A percentile compares a stretch with the other conserved stretches of the same genome.
phyloP scores from a whole-genome alignment of 92 coral and sea anemone species.

The Porites evermanni region DNA sequence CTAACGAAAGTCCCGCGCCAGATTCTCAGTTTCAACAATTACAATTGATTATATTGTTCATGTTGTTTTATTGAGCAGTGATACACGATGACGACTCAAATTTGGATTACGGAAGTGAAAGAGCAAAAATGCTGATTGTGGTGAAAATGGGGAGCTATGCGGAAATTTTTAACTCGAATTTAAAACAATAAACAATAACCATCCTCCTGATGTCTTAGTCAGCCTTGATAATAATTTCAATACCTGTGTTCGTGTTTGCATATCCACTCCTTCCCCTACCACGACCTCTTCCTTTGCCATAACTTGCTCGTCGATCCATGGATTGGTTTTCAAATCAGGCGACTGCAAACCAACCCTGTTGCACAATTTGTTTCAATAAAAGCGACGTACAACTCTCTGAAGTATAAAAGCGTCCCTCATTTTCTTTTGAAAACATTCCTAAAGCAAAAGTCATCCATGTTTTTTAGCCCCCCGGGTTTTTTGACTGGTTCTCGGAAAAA shows the following conservation, averaged over 20 bases:
- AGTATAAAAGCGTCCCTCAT: too few species aligned
- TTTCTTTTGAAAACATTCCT: neutral
- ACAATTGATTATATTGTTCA: too few species aligned
- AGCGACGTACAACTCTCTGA: neutral
- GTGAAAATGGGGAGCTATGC: too few species aligned
- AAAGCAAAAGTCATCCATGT: constrained; percentile 6
- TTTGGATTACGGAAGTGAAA: too few species aligned
- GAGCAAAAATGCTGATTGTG: too few species aligned
- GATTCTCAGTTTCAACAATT: too few species aligned
- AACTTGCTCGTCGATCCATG: neutral
- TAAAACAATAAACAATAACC: too few species aligned
- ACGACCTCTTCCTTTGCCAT: constrained; percentile 22
- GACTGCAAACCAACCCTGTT: neutral
- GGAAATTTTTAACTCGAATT: too few species aligned
- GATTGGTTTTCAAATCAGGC: neutral
- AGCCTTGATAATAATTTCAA: neutral
- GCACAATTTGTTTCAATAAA: neutral
- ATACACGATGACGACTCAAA: too few species aligned
- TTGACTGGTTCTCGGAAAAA: constrained; percentile 19
- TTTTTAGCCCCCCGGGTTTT: neutral
- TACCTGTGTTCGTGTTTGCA: neutral
- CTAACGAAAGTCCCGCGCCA: too few species aligned
- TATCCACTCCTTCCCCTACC: neutral
- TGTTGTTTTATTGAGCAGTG: too few species aligned
- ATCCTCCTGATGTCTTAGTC: too few species aligned